A percentile compares a stretch with the other conserved stretches of the same genome.
phyloP scores from a whole-genome alignment of 2,797 vertebrate species.

The Phylloscopus collybita region DNA sequence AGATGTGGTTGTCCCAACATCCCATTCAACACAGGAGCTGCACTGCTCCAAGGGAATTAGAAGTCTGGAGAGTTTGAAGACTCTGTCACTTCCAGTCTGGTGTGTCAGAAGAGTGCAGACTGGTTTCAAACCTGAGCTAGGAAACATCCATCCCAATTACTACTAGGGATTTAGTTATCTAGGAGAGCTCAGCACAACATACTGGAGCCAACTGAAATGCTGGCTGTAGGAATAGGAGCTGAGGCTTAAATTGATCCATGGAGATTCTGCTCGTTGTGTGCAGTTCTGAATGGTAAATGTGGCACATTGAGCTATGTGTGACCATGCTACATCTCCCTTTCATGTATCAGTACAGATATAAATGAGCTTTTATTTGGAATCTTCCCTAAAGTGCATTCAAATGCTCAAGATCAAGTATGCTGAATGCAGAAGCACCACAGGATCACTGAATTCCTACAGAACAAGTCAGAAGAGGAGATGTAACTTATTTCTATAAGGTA shows the following conservation, averaged over 20 bases:
- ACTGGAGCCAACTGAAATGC: neutral
- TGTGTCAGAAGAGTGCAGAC: neutral
- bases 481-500: neutral
- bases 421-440: neutral
- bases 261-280: neutral
- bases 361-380: neutral
- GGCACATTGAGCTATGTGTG: accelerated
- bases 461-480: neutral
- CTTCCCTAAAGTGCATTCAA: neutral
- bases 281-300: neutral
- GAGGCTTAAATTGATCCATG: neutral
- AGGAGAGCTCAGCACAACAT: neutral
- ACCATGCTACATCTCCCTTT: neutral
- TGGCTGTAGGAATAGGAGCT: neutral
- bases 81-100: neutral
- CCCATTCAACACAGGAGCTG: neutral
- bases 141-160: neutral
- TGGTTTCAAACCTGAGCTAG: neutral
- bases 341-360: neutral
- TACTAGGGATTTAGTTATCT: neutral
- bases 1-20: neutral
- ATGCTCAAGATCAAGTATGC: neutral
- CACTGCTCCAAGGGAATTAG: neutral
- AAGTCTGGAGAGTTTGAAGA: neutral
- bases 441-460: neutral